Evolutionary conservation across 2,113 vertebrate genomes (phyloP).

Genomic region (Alouatta palliata): DNA sequence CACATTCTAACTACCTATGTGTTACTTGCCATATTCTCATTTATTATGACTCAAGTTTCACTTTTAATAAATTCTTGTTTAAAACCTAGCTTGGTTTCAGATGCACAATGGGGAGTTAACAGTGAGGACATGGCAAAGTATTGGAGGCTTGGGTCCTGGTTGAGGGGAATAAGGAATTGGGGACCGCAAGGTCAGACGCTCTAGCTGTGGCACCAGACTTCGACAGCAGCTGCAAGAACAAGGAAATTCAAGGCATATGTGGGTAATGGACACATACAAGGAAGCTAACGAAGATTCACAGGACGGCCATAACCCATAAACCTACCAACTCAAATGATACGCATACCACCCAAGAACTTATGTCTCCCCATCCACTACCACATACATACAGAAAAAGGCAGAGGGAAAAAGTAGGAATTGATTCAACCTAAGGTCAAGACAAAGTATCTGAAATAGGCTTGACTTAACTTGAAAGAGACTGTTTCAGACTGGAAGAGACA

Average conservation of each 20-base stretch:
- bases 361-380: background rate
- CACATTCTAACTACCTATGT: background rate
- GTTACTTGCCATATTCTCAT: background rate
- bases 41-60: slow-evolving; percentile 7
- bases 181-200: background rate
- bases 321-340: background rate
- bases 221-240: background rate
- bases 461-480: background rate
- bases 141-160: background rate
- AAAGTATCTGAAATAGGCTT: background rate
- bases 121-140: background rate
- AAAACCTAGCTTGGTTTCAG: background rate
- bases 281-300: background rate
- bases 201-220: background rate
- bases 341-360: background rate
- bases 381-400: background rate
- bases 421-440: background rate
- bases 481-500: background rate
- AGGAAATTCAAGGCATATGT: background rate
- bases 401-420: background rate
- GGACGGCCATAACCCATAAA: background rate
- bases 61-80: background rate
- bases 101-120: background rate
- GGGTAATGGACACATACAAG: background rate
- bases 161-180: background rate